Base-by-base conservation (phyloP, 2,888 invertebrate genomes). In the Erebia palarica region DNA sequence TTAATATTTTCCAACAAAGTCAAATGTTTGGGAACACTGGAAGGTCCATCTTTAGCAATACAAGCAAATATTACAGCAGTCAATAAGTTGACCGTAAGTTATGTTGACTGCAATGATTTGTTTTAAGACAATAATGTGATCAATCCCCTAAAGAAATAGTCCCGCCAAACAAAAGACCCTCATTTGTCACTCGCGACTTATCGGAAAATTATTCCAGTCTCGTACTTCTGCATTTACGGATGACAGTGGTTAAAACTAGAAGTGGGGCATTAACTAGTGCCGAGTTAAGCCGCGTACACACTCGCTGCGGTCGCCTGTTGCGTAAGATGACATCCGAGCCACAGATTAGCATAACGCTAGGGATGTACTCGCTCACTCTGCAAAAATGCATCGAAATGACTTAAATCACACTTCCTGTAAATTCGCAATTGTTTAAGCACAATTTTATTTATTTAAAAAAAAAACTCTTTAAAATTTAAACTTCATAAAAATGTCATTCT, bases 251-350 rank as follows among this genome's bases (percentile, higher is more conserved):
- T 81, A 79, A 82, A 83, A 81, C 81, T 84, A 81, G 76, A 84
- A 85, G 82, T 85, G 81, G 83, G 81, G 80, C 84, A 85, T 86
- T 81, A 85, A 83, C 84, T 84, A 82, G 84, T 78, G 81, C 79
- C 75, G 81, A 85, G 86, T 85, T 88, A 88, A 89, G 88, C 88
- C 85, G 82, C 83, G 85, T 83, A 87, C 85, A 89, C 86, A 83
- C 82, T 81, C 76, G 77, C 80, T 80, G 84, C 84, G 84, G 83
- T 84, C 85, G 90, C 90, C 88, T 91, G 91, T 92, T 92, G 90
- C 92, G 91, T 89, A 92, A 92, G 90, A 90, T 87, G 89, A 89
- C 89, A 91, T 89, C 88, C 86, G 86, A 89, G 86, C 86, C 82
- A 81, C 85, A 87, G 89, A 91, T 92, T 91, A 92, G 86, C 90